These are phyloP conservation scores for Clinocottus analis DNA, from an alignment of 2,113 vertebrate genomes.

Conservation along the genomic window DNA sequence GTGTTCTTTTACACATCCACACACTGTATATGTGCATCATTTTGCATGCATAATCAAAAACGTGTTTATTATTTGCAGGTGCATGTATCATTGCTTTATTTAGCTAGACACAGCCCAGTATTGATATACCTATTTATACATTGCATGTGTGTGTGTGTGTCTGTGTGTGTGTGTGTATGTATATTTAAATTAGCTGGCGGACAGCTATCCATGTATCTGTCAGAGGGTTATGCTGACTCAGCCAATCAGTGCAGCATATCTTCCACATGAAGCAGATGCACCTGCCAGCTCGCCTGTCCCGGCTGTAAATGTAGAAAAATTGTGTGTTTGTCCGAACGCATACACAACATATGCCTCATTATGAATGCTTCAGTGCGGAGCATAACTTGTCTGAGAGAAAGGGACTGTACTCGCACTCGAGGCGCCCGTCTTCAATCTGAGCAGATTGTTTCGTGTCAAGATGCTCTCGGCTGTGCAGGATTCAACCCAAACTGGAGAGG, in stretches of 20 bases:
- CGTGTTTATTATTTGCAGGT: not conserved
- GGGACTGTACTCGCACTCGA: not conserved
- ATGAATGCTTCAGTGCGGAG: constrained; percentile 26
- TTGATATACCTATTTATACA: no score
- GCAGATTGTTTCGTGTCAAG: constrained; percentile 1
- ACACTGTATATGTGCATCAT: not conserved
- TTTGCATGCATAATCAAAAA: constrained; percentile 3
- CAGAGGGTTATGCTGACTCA: constrained; percentile 52
- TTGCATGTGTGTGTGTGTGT: not conserved
- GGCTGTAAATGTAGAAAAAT: constrained; percentile 38
- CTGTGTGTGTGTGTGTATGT: constrained; percentile 1
- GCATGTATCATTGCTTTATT: constrained; percentile 1
- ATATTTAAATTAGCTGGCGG: not conserved
- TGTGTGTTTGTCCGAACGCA: constrained; percentile 25
- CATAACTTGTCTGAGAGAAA: not conserved
- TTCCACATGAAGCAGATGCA: constrained; percentile 31
- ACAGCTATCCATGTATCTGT: constrained; percentile 46
- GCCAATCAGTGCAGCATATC: constrained; percentile 24
- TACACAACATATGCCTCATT: constrained; percentile 52
- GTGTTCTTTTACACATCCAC: not conserved
- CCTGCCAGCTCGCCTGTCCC: constrained; percentile 30
- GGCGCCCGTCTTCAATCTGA: not conserved
- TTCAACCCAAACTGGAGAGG: not conserved
- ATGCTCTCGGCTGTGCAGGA: not conserved
- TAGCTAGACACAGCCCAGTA: not conserved